Conservation (phyloP, 1,140 invertebrate genomes). For the Campoletis sonorensis region DNA sequence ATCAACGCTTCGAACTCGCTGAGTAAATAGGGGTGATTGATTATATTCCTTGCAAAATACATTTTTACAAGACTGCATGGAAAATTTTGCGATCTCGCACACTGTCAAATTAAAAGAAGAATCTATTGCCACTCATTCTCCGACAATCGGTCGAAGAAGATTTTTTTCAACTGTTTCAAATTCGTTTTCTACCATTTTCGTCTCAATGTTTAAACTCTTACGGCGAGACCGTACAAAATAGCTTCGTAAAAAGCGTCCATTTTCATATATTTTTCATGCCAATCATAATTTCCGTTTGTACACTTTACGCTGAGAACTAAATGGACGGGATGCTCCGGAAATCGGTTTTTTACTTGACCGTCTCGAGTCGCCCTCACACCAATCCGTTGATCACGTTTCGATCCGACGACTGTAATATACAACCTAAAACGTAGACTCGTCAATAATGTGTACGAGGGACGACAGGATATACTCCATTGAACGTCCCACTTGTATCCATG, state of each 20-base stretch:
- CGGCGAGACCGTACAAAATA: too few species aligned
- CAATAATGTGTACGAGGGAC: constrained; percentile 14
- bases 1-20: constrained; percentile 19
- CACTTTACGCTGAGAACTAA: background rate
- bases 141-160: too few species aligned
- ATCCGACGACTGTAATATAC: background rate
- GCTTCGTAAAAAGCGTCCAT: background rate
- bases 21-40: constrained; percentile 54
- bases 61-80: background rate
- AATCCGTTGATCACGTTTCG: background rate
- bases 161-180: too few species aligned
- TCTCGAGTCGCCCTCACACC: constrained; percentile 5
- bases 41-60: background rate
- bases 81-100: background rate
- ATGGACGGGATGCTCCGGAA: background rate
- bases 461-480: background rate
- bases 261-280: background rate
- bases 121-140: too few species aligned
- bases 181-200: too few species aligned
- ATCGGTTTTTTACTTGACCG: constrained; percentile 15
- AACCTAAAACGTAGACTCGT: constrained; percentile 20
- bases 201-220: too few species aligned
- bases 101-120: background rate
- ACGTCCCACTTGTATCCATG: background rate
- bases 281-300: constrained; percentile 8